Conservation (phyloP, 2,888 invertebrate genomes). For the Coleophora deauratella region DNA sequence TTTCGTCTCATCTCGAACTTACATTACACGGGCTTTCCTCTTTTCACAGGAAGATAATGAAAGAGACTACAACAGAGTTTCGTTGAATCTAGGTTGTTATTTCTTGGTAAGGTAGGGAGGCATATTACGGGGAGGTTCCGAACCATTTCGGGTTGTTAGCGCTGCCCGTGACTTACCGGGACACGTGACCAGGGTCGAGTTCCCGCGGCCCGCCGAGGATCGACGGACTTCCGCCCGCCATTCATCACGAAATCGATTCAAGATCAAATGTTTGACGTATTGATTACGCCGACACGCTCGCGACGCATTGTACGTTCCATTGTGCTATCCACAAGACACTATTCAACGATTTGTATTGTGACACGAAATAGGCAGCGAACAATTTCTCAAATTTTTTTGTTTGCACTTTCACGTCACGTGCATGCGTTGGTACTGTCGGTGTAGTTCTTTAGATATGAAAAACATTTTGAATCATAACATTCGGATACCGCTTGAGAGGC, state of each 20-base stretch:
- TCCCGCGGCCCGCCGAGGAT: conserved; percentile 9
- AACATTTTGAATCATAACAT: conserved; percentile 39
- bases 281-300: conserved; percentile 53
- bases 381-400: conserved; percentile 11
- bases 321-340: conserved; percentile 20
- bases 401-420: conserved; percentile 12
- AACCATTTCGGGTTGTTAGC: not conserved
- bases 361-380: conserved; percentile 7
- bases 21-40: no score
- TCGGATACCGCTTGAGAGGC: conserved; percentile 27
- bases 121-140: no score
- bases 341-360: conserved; percentile 20
- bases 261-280: conserved; percentile 56
- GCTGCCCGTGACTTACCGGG: conserved; percentile 22
- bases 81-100: no score
- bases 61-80: no score
- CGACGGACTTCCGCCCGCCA: conserved; percentile 55
- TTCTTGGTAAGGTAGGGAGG: no score
- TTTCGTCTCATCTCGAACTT: no score
- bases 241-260: conserved; percentile 65
- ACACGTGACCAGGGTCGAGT: conserved; percentile 9
- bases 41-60: no score
- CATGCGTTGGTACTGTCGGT: no score
- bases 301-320: conserved; percentile 26
- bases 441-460: conserved; percentile 22